Evolutionary conservation across 37 sponge, comb jelly and placozoan species (phyloP), one percentile per base, ranked within the genome.

Genomic region (Theonella swinhoei): DNA sequence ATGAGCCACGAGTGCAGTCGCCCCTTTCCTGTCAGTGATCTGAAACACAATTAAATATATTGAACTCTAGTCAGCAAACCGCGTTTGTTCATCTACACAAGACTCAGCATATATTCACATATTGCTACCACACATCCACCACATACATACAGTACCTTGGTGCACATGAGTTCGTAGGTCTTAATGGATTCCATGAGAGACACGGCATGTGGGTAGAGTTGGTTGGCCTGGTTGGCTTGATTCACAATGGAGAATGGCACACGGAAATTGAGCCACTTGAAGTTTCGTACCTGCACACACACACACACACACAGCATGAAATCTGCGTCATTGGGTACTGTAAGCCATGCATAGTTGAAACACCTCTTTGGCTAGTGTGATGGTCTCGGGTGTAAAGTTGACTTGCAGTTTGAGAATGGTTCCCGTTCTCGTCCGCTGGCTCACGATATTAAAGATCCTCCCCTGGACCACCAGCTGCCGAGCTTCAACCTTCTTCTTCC

Each of bases 151-250:
- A n/a, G n/a, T 65, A 98, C 92, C 89, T 94, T 94, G 62, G 96
- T 90, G 74, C 99, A 98, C 19, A 94, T 96, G 59, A 90, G 81
- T 66, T 96, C 95, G 37, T 98, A 98, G 25, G 95, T 95, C 36
- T 95, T 74, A 36, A 98, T 87, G 83, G 91, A 96, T 71, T 98
- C 99, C 80, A 93, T 98, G 61, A 98, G 91, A 1, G 95, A 94
- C 17, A 98, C 96, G 28, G 99, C 99, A 60, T 97, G 97, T 9
- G 99, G 99, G 62, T 98, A 96, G 36, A 93, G 86, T 68, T 96
- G 99, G 76, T 96, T 98, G 42, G 97, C 99, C 68, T 94, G 96
- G 77, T 87, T 94, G 39, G 99, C 94, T 65, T 90, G 90, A 81
- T 94, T 94, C 20, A 90, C 91, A 24, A 98, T 92, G 38, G 87